These are phyloP conservation scores for Yponomeuta malinellus DNA, from an alignment of 2,888 invertebrate species.

Conservation along the genomic window DNA sequence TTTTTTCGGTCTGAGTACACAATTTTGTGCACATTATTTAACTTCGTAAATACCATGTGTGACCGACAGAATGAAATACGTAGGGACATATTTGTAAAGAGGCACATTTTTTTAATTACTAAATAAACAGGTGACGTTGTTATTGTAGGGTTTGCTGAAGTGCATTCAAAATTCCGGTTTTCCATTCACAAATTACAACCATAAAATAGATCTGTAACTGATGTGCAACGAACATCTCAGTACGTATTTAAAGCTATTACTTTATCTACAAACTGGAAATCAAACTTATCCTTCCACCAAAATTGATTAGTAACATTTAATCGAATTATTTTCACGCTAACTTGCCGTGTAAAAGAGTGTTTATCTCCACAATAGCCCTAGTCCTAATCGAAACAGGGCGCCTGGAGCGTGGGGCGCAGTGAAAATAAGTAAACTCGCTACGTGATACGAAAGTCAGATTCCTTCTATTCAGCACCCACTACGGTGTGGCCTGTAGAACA, in stretches of 20 bases:
- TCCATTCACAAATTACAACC: too few relatives aligned
- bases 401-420: slow-evolving; percentile 45
- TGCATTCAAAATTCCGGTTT: too few relatives aligned
- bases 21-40: slow-evolving; percentile 2
- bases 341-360: not conserved
- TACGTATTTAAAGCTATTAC: not conserved
- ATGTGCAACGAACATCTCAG: too few relatives aligned
- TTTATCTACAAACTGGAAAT: slow-evolving; percentile 33
- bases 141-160: too few relatives aligned
- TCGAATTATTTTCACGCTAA: not conserved
- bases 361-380: not conserved
- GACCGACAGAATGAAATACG: not conserved
- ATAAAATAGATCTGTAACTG: too few relatives aligned
- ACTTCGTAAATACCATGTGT: not conserved
- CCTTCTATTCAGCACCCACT: slow-evolving; percentile 49
- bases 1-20: not conserved
- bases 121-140: too few relatives aligned
- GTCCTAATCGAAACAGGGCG: not conserved
- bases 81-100: not conserved
- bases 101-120: too few relatives aligned
- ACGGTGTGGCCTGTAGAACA: slow-evolving; percentile 23
- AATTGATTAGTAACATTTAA: not conserved
- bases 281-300: slow-evolving; percentile 38
- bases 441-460: slow-evolving; percentile 59
- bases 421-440: slow-evolving; percentile 62